Evolutionary conservation across 2,888 invertebrate genomes (phyloP).

Genomic region (Pollenia griseotomentosa): DNA sequence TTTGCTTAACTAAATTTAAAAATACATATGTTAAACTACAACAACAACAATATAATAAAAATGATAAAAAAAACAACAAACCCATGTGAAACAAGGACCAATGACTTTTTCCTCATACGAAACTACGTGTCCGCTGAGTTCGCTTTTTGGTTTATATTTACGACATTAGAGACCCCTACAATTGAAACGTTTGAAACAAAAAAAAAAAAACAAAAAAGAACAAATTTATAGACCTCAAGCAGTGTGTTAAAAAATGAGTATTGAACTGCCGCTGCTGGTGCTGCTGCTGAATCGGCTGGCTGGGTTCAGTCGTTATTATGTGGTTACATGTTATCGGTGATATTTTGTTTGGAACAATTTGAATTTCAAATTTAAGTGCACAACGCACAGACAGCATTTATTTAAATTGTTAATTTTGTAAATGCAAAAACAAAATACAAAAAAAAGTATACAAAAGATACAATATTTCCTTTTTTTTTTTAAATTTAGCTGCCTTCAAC

Average conservation of each 20-base stretch:
- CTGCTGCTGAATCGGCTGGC: constrained; percentile 1
- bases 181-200: constrained; percentile 44
- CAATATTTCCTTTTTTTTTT: constrained; percentile 12
- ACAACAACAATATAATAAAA: constrained; percentile 21
- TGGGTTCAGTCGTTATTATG: background rate
- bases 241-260: constrained; percentile 69
- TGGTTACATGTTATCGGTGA: constrained; percentile 33
- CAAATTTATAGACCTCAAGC: constrained; percentile 63
- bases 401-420: constrained; percentile 69
- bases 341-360: constrained; percentile 58
- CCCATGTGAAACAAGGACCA: constrained; percentile 72
- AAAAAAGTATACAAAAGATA: constrained; percentile 13
- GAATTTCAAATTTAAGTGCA: constrained; percentile 65
- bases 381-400: constrained; percentile 35
- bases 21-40: constrained; percentile 65
- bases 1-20: constrained; percentile 23
- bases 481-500: constrained; percentile 47
- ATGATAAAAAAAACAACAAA: constrained; percentile 28
- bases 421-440: constrained; percentile 29
- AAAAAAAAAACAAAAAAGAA: background rate
- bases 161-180: constrained; percentile 63
- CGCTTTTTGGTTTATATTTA: constrained; percentile 42
- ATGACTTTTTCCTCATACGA: constrained; percentile 59
- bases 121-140: constrained; percentile 2
- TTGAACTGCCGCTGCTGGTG: constrained; percentile 54